These are phyloP conservation scores for Brachypalpus laphriformis DNA, from an alignment of 2,888 invertebrate genomes.

Conservation along the genomic window DNA sequence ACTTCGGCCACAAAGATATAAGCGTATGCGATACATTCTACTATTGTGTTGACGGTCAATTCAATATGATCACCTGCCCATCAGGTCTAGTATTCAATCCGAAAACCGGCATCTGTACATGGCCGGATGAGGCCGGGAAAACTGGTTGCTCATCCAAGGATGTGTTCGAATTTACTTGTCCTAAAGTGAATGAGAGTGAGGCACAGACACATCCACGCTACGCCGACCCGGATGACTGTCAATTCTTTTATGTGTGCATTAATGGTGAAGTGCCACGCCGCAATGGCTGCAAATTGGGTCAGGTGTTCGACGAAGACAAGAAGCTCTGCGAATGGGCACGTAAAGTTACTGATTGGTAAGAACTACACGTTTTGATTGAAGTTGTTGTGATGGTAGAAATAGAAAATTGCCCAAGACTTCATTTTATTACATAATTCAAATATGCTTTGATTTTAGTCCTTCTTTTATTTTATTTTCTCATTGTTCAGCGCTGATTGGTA, in stretches of 20 bases:
- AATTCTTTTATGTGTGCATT: conserved; percentile 96
- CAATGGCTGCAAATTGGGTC: conserved; percentile 94
- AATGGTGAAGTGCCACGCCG: conserved; percentile 93
- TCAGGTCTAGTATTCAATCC: conserved; percentile 94
- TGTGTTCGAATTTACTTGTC: conserved; percentile 92
- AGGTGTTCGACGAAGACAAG: conserved; percentile 92
- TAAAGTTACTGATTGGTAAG: conserved; percentile 94
- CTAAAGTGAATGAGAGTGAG: conserved; percentile 88
- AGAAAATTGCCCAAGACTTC: too few species aligned
- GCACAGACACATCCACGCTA: conserved; percentile 93
- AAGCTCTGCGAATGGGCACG: conserved; percentile 94
- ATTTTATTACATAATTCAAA: conserved; percentile 38
- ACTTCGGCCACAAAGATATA: conserved; percentile 92
- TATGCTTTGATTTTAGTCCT: conserved; percentile 39
- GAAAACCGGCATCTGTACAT: conserved; percentile 94
- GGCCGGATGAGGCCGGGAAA: conserved; percentile 96
- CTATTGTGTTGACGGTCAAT: conserved; percentile 94
- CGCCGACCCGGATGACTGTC: conserved; percentile 94
- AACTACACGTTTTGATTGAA: conserved; percentile 48
- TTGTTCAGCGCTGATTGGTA: conserved; percentile 94
- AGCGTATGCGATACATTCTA: conserved; percentile 93
- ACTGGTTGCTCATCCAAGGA: conserved; percentile 93
- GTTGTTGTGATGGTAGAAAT: not conserved
- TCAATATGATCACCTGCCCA: conserved; percentile 95
- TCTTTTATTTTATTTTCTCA: conserved; percentile 31